These are phyloP conservation scores for Pantelozetes paolii DNA, from an alignment of 2,888 invertebrate species.

Conservation along the genomic window DNA sequence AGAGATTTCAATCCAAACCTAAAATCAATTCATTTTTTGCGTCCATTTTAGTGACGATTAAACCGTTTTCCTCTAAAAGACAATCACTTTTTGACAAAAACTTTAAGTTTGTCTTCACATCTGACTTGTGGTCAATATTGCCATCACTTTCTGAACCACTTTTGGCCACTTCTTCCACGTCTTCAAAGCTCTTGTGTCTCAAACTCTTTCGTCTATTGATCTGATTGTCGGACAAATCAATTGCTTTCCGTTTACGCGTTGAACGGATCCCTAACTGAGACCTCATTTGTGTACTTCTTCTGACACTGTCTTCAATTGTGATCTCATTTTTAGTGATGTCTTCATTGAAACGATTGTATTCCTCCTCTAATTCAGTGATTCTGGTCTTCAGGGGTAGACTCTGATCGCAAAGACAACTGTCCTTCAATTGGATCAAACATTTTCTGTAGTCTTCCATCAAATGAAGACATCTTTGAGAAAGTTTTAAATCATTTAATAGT, in stretches of 20 bases:
- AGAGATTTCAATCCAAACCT: neutral
- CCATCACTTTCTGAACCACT: neutral
- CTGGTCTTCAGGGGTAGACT: neutral
- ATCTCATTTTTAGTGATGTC: neutral
- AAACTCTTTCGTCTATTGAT: neutral
- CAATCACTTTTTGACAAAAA: neutral
- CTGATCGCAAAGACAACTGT: neutral
- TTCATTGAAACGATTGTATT: neutral
- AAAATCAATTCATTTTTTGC: neutral
- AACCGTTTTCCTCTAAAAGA: neutral
- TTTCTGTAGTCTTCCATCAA: neutral
- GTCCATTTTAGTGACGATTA: neutral
- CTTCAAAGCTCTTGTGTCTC: neutral
- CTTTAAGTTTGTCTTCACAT: neutral
- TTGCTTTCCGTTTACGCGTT: neutral
- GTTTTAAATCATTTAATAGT: neutral
- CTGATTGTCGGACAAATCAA: too few species aligned
- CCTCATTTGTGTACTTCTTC: neutral
- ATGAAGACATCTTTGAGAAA: neutral
- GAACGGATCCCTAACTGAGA: neutral
- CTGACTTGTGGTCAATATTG: neutral
- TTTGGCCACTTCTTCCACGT: neutral
- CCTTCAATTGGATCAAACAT: neutral
- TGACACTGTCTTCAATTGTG: too few species aligned
- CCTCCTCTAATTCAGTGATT: neutral